Evolutionary conservation across 2,888 invertebrate species (phyloP).

Genomic region (Conistra vaccinii): DNA sequence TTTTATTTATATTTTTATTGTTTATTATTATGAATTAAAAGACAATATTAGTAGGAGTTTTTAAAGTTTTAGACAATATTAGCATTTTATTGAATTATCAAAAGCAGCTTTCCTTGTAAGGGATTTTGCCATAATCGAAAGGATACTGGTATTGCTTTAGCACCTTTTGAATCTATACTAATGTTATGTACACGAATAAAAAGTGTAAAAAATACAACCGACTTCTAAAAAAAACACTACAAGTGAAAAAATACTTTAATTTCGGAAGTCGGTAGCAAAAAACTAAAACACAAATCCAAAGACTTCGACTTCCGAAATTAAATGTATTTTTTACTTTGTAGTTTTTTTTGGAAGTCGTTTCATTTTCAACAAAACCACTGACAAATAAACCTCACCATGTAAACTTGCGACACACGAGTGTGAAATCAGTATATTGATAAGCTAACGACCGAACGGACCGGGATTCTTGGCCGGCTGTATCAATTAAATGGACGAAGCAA

Average conservation of each 20-base stretch:
- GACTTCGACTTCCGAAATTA: no score
- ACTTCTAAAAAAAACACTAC: no score
- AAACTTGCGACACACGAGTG: conserved; percentile 64
- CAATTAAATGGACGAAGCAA: conserved; percentile 87
- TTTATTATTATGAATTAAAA: conserved; percentile 21
- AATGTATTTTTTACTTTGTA: no score
- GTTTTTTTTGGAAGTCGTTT: no score
- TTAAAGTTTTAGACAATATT: background rate
- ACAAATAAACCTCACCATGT: conserved; percentile 69
- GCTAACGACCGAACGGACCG: conserved; percentile 85
- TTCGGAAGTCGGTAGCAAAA: no score
- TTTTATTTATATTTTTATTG: conserved; percentile 34
- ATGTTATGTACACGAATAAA: no score
- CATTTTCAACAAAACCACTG: conserved; percentile 10
- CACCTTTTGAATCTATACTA: no score
- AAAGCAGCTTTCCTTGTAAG: background rate
- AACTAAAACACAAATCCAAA: no score
- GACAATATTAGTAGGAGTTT: background rate
- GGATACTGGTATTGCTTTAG: background rate
- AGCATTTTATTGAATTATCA: background rate
- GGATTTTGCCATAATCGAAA: background rate
- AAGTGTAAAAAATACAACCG: no score
- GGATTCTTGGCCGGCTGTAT: conserved; percentile 82
- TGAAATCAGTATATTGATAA: conserved; percentile 82
- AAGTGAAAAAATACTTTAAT: no score